Base-by-base conservation (phyloP, 2,888 invertebrate genomes). In the Apotomis capreana region DNA sequence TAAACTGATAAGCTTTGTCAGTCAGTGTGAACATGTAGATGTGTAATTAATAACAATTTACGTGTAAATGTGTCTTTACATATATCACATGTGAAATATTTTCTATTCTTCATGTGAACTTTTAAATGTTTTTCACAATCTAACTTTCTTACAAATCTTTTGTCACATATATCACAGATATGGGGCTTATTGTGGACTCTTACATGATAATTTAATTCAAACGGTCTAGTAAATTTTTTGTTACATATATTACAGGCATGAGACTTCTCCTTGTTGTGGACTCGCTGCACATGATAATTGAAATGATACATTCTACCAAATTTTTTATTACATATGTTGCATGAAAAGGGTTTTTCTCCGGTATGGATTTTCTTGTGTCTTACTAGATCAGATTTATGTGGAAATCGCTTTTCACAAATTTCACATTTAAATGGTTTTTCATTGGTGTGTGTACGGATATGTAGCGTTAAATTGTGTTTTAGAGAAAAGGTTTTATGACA, bases 311-410 rank as follows among this genome's bases (percentile, higher is more conserved):
- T 69, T n/a, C 61, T 12, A 4, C 36, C 12, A 61, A 55, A 69
- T 44, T 54, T 60, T 63, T 44, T 64, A 15, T 73, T 67, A 15
- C 65, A 69, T 54, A 61, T 65, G 15, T 73, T 70, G 59, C 70
- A 69, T 61, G 67, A 49, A 69, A 75, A 79, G 3, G 46, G 55
- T 75, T 74, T 77, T 74, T 74, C 44, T 3, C 52, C 54, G 4
- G 61, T 61, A 13, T 69, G 68, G n/a, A 9, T 54, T 13, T 15
- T 54, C 55, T 61, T 46, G 9, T 69, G 54, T 61, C 68, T 61
- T 9, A 3, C 52, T 9, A 69, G 60, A 36, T 44, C 54, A 5
- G 36, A n/a, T 3, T 3, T 9, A 13, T 55, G 44, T 8, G 12
- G 12, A 46, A 61, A 61, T 8, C 54, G 68, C 10, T 36, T 61